Base-by-base conservation (phyloP, 2,113 vertebrate genomes). In the Leucopternis melanops region DNA sequence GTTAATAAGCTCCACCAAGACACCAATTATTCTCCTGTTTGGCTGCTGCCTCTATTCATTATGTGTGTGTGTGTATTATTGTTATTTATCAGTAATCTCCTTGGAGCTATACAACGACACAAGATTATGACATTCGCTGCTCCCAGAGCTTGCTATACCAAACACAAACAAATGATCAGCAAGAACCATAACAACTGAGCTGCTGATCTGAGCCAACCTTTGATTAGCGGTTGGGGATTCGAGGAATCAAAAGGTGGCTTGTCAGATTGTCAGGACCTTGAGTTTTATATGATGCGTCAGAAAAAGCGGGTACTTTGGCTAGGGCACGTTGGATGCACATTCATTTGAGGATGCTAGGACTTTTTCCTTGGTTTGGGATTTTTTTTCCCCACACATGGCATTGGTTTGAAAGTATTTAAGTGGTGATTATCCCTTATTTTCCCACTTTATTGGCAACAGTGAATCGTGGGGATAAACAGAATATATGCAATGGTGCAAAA, bases 351-450 rank as follows among this genome's bases (percentile, higher is more conserved):
- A 71, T 16, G 17, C 32, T 38, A 85, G 16, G 31, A 52, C 6
- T 38, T 94, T 26, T 88, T 73, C 13, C 38, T 70, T 75, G 44
- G 36, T 89, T 86, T 49, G 31, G 25, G 11, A 5, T n/a, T 52
- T n/a, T n/a, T 86, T 81, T 45, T 8, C n/a, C 50, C 7, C 47
- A 95, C 79, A 90, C 50, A 47, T 86, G 90, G 91, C 81, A 95
- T 63, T 9, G 10, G 88, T 96, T 95, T 97, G 91, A 81, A 94
- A 96, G 85, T n/a, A 66, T 91, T 88, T 96, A 95, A 87, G 77
- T 55, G 17, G 69, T 90, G 83, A 95, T 97, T 97, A 96, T 95
- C 91, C 92, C 79, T 88, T 80, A 96, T 90, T 96, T 95, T 95
- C 66, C 65, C 73, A 85, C 67, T 94, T 92, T 86, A 95, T 40